phyloP scores from a whole-genome alignment of 2,797 vertebrate species.

The Danionella dracula region DNA sequence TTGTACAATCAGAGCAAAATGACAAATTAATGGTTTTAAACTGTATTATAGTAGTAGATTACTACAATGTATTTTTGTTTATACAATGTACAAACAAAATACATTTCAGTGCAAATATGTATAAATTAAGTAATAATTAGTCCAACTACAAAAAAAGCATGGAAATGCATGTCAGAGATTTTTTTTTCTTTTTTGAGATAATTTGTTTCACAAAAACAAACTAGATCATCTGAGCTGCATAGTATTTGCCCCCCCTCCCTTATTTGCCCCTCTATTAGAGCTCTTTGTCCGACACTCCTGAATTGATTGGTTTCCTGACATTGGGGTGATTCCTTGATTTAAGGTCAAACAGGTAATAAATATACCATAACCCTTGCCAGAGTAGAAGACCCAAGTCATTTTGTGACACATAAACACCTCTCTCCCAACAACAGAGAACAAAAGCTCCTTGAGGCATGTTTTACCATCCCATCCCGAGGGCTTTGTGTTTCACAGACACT shows the following conservation, averaged over 20 bases:
- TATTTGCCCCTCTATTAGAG: conserved; percentile 7
- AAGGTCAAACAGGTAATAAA: conserved; percentile 38
- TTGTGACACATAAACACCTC: neutral
- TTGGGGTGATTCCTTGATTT: conserved; percentile 6
- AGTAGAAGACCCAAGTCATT: conserved; percentile 13
- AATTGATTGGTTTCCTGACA: conserved; percentile 27
- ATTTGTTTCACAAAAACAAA: too few species aligned
- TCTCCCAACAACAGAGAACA: neutral
- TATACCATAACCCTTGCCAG: conserved; percentile 31
- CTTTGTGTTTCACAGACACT: conserved; percentile 2
- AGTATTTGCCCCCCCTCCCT: neutral
- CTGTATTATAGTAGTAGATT: too few species aligned
- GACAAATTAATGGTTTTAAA: too few species aligned
- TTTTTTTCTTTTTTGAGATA: too few species aligned
- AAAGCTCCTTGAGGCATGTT: conserved; percentile 20
- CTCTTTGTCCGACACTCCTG: neutral
- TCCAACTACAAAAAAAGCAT: too few species aligned
- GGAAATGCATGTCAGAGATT: too few species aligned
- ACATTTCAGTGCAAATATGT: too few species aligned
- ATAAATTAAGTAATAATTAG: too few species aligned
- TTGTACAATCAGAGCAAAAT: too few species aligned
- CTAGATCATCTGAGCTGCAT: neutral
- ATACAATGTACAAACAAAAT: too few species aligned
- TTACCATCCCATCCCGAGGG: conserved; percentile 23
- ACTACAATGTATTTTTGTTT: too few species aligned